Base-by-base conservation (phyloP, 1,140 invertebrate species). In the Druon quercuslanigerum region DNA sequence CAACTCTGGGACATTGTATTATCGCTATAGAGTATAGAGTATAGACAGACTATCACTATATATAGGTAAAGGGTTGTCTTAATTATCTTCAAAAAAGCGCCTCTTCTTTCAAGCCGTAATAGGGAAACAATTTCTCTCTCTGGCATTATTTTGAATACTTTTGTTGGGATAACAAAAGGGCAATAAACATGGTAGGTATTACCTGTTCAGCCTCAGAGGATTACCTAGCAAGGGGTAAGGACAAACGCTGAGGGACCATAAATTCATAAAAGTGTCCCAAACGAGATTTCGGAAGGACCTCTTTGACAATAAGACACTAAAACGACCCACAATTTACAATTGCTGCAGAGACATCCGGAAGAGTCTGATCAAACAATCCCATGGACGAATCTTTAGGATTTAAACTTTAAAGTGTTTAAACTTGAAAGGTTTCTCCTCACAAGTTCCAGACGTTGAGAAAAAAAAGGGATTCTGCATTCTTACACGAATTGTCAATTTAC, bases 201-300 rank as follows among this genome's bases (percentile, higher is more conserved):
- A 46, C 80, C 85, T 72, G 82, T 60, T 54, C 80, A 66, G 57
- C 25, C 76, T 83, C 86, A 85, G 84, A 84, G 83, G 84, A 84
- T 88, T 88, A 87, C 74, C 83, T 76, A 79, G 70, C 73, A 76
- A 77, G 77, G 79, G 78, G 80, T 87, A 66, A 2, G 25, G 60
- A 33, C 60, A n/a, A 66, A 66, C 33, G 14, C 25, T 12, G 8
- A 87, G 87, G 83, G 81, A 82, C 84, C 84, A 87, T 88, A 88
- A 88, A 88, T 88, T 88, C 86, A 88, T 88, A 88, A 88, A 88
- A 83, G 83, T 88, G 86, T 87, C 82, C 83, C 84, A 79, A 72
- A 82, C 73, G 75, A 19, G 57, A 83, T 73, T 76, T 82, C 76
- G 79, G 72, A 72, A 80, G 70, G 80, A 82, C 71, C 77, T 81